Evolutionary conservation across 2,888 invertebrate genomes (phyloP).

Genomic region (Perithous albicinctus): DNA sequence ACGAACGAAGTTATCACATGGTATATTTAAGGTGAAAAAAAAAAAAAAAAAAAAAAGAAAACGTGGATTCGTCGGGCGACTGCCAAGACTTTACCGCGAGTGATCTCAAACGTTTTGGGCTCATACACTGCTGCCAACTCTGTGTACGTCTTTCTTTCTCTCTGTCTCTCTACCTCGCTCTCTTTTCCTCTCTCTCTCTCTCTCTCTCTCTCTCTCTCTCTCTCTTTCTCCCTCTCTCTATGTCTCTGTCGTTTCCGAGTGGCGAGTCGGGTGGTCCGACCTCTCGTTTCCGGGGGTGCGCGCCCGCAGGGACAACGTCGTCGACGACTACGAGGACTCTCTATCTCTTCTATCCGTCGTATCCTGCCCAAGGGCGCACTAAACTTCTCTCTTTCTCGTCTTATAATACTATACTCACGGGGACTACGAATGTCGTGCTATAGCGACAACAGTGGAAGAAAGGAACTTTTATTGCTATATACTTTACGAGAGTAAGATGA

Average conservation of each 20-base stretch:
- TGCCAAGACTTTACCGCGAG: conserved; percentile 50
- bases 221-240: not conserved
- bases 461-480: conserved; percentile 44
- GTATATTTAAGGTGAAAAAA: conserved; percentile 47
- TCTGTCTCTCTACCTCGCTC: conserved; percentile 23
- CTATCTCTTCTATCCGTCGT: conserved; percentile 60
- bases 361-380: conserved; percentile 65
- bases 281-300: conserved; percentile 82
- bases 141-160: conserved; percentile 30
- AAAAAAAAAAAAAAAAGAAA: conserved; percentile 16
- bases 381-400: conserved; percentile 60
- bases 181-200: conserved; percentile 18
- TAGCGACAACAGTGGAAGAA: conserved; percentile 11
- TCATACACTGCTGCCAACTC: conserved; percentile 2
- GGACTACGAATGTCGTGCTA: conserved; percentile 33
- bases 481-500: conserved; percentile 17
- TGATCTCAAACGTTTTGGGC: conserved; percentile 54
- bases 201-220: conserved; percentile 40
- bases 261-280: conserved; percentile 84
- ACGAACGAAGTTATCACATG: conserved; percentile 42
- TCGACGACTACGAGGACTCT: conserved; percentile 64
- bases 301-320: conserved; percentile 69
- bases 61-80: conserved; percentile 41
- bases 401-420: conserved; percentile 55
- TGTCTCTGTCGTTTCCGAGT: conserved; percentile 59